Percentiles rank a stretch among this genome's conserved stretches.
phyloP scores from a whole-genome alignment of 2,113 vertebrate species.

The Oreochromis spilurus region DNA sequence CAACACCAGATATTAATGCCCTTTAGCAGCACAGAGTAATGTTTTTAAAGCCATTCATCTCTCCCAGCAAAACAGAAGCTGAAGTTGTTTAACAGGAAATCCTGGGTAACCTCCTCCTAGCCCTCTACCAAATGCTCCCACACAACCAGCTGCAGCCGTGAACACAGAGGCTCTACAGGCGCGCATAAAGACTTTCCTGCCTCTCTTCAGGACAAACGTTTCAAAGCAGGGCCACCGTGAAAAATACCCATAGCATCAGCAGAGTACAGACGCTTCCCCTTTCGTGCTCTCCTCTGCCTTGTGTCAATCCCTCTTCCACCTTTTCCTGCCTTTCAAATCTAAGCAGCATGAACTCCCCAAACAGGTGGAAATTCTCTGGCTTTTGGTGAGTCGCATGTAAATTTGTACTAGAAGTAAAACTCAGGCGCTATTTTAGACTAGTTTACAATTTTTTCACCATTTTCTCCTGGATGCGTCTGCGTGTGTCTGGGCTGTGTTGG shows the following conservation, averaged over 20 bases:
- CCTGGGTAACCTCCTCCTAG: neutral
- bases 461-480: neutral
- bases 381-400: conserved; percentile 1
- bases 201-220: neutral
- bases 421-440: neutral
- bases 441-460: neutral
- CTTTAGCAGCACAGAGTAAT: neutral
- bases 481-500: neutral
- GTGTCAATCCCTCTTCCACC: neutral
- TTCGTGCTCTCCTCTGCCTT: neutral
- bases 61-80: neutral
- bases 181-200: conserved; percentile 11
- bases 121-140: neutral
- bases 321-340: conserved; percentile 31
- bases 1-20: neutral
- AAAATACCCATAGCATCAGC: conserved; percentile 22
- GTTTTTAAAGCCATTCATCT: neutral
- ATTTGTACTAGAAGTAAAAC: neutral
- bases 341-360: neutral
- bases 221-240: conserved; percentile 38
- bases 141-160: neutral
- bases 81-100: conserved; percentile 24
- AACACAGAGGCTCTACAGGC: neutral
- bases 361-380: neutral
- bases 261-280: conserved; percentile 11